Evolutionary conservation across 37 sponge, comb jelly and placozoan genomes (phyloP), one percentile per base, ranked within the genome.

Genomic region (Hormiphora californensis): DNA sequence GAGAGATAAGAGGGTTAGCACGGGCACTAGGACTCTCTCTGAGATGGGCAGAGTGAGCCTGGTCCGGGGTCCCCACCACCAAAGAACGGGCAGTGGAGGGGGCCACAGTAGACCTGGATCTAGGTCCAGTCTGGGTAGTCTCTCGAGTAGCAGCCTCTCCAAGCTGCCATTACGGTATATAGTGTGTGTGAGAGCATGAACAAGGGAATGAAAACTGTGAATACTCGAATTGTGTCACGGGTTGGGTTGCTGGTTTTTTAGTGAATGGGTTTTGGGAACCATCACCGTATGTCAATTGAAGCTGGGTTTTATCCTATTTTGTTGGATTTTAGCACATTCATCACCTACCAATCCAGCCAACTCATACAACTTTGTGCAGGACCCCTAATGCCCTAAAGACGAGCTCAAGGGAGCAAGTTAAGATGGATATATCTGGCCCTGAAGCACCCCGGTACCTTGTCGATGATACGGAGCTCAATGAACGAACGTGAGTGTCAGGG

Each of bases 381-480:
- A 30, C 30, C n/a, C 61, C 61, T 57, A 57, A 57, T 28, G 61
- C 61, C 30, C 27, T 57, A 5, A 23, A 57, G 27, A 4, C 61
- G n/a, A 57, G 30, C n/a, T 28, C 61, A 4, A 23, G 61, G 61
- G 61, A 57, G 38, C 32, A 33, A 21, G 67, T 65, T 34, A 65
- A 34, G 37, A 4, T 65, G 67, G 67, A 65, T 28, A 65, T 65
- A 30, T 65, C 67, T 17, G 67, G 67, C 15, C 67, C 67, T 8
- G 67, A 32, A 65, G 32, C 67, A 19, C 38, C 67, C 9, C 34
- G 67, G 17, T 36, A 65, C 19, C 67, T 65, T 2, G 1, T 65
- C 8, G 37, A 65, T 65, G 67, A 65, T 33, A 65, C 11, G 35
- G 38, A 35, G 32, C 67, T 65, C 9, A 33, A 65, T 34, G 67